Conservation (phyloP, 2,797 vertebrate genomes). For the Gymnodraco acuticeps region DNA sequence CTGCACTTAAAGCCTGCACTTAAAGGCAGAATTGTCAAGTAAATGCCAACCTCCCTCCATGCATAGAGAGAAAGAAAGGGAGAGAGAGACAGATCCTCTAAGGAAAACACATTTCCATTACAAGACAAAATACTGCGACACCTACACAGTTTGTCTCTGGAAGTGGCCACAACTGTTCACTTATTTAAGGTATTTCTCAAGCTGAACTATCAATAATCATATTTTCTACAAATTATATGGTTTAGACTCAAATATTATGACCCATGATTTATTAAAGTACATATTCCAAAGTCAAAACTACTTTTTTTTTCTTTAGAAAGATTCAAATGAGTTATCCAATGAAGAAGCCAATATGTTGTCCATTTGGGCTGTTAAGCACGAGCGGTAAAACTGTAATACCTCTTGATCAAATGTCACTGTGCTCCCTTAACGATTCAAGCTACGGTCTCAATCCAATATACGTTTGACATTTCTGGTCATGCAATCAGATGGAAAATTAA, state of each 20-base stretch:
- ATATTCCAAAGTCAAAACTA: not conserved
- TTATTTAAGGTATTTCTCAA: conserved; percentile 19
- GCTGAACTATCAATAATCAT: conserved; percentile 15
- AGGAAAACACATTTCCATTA: conserved; percentile 63
- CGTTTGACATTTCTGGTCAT: conserved; percentile 80
- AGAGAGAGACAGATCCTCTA: conserved; percentile 54
- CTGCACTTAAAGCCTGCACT: conserved; percentile 83
- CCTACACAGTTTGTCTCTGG: conserved; percentile 17
- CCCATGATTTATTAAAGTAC: not conserved
- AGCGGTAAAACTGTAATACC: conserved; percentile 47
- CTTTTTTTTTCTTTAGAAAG: not conserved
- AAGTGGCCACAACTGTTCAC: conserved; percentile 21
- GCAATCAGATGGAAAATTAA: conserved; percentile 80
- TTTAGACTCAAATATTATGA: not conserved
- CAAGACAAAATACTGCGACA: conserved; percentile 49
- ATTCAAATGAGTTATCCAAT: not conserved
- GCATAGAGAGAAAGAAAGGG: conserved; percentile 49
- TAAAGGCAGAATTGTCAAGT: conserved; percentile 83
- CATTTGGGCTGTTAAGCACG: conserved; percentile 51
- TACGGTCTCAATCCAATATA: conserved; percentile 71
- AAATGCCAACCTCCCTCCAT: conserved; percentile 77
- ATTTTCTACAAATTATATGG: not conserved
- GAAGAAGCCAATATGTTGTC: not conserved
- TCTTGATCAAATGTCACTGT: conserved; percentile 64
- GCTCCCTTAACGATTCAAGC: conserved; percentile 73